Evolutionary conservation across 2,797 vertebrate species (phyloP).

Genomic region (Anguilla pacifica): DNA sequence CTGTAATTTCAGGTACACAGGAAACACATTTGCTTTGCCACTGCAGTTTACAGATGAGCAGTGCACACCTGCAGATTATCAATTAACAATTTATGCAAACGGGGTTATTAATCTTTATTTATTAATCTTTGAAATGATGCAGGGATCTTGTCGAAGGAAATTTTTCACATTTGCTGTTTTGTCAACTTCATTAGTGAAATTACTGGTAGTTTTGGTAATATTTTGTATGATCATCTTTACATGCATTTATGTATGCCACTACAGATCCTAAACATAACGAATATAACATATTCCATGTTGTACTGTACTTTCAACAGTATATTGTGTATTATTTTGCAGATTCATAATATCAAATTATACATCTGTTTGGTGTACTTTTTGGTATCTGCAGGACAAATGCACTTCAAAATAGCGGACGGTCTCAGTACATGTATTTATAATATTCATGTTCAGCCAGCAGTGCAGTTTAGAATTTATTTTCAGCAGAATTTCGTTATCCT

Average conservation of each 20-base stretch:
- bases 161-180: background rate
- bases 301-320: too few relatives aligned
- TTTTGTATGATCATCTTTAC: background rate
- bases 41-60: background rate
- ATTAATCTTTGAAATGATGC: background rate
- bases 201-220: background rate
- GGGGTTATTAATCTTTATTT: background rate
- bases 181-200: background rate
- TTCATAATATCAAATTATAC: background rate
- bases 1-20: background rate
- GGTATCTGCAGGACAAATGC: slow-evolving; percentile 1
- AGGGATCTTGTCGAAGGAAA: background rate
- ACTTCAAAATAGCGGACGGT: background rate
- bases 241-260: background rate
- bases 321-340: background rate
- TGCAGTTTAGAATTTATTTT: slow-evolving; percentile 14
- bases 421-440: background rate
- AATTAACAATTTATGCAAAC: background rate
- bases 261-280: background rate
- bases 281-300: too few relatives aligned
- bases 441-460: slow-evolving; percentile 14
- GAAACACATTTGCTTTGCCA: background rate
- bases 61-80: background rate
- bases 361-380: slow-evolving; percentile 12
- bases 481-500: background rate